Percentiles rank a stretch among this genome's conserved stretches.
Conservation (phyloP, 2,888 invertebrate species). For the Mesorhabditis spiculigera region DNA sequence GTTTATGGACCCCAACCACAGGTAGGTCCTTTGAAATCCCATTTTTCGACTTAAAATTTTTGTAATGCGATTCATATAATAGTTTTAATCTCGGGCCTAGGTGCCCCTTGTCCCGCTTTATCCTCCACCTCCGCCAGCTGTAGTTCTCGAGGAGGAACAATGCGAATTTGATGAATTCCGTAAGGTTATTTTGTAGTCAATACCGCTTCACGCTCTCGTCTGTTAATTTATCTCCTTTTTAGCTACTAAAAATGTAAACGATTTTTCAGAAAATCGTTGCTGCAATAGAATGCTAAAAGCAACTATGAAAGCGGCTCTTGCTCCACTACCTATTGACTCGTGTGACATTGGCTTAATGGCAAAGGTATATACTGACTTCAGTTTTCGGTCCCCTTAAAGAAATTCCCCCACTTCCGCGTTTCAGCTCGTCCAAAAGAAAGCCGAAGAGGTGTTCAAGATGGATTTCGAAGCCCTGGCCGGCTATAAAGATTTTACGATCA, state of each 20-base stretch:
- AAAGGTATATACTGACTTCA: neutral
- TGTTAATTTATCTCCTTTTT: no score
- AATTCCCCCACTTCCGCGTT: neutral
- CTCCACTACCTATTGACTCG: neutral
- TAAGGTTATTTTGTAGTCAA: neutral
- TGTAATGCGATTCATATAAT: neutral
- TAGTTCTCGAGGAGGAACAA: neutral
- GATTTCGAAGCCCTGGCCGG: neutral
- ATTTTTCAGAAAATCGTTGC: conserved; percentile 1
- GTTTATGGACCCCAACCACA: conserved; percentile 5
- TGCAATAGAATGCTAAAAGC: neutral
- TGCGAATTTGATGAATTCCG: conserved; percentile 2
- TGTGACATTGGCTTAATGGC: neutral
- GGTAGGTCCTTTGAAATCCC: neutral
- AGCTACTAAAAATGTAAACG: no score
- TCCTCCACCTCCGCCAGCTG: neutral
- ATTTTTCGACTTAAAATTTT: neutral
- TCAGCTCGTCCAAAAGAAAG: conserved; percentile 3
- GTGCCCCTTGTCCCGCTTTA: neutral
- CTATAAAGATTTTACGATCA: neutral
- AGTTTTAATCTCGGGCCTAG: neutral
- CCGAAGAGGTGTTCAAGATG: neutral
- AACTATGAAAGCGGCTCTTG: neutral
- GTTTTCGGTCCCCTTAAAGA: neutral
- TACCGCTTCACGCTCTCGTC: no score